Percentiles rank a stretch among this genome's conserved stretches.
These are phyloP conservation scores for Scaptodrosophila lebanonensis DNA, from an alignment of 1,140 invertebrate species.

Conservation along the genomic window DNA sequence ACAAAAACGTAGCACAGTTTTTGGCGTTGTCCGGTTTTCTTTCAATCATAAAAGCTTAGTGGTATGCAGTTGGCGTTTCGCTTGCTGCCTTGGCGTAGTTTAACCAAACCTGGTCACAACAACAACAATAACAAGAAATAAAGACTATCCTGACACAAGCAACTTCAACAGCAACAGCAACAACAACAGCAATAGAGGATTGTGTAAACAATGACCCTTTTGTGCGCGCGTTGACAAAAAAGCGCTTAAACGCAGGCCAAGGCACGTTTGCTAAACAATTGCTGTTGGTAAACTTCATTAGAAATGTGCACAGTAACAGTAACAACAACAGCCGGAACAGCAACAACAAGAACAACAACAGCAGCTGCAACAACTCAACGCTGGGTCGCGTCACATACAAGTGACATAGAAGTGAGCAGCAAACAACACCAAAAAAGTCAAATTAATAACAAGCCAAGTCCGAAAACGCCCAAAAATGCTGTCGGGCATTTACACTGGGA, in stretches of 20 bases:
- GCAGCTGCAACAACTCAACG: not conserved
- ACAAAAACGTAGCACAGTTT: no score
- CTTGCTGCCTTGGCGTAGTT: no score
- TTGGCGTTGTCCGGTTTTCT: no score
- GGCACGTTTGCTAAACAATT: constrained; percentile 75
- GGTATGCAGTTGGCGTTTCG: no score
- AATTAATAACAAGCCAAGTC: constrained; percentile 54
- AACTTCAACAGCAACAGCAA: no score
- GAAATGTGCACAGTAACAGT: constrained; percentile 53
- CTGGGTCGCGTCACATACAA: constrained; percentile 29
- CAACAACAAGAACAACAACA: not conserved
- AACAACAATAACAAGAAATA: constrained; percentile 15
- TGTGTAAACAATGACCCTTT: no score
- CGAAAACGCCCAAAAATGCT: constrained; percentile 47
- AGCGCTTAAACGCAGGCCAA: constrained; percentile 74
- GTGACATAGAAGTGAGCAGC: constrained; percentile 58
- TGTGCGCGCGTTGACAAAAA: constrained; percentile 74
- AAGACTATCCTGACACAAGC: not conserved
- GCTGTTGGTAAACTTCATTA: constrained; percentile 75
- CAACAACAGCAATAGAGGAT: no score
- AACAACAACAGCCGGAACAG: constrained; percentile 27
- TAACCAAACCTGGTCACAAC: not conserved
- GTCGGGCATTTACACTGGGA: constrained; percentile 42
- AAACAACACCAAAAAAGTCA: constrained; percentile 33
- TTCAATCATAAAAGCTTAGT: constrained; percentile 12